phyloP scores from a whole-genome alignment of 2,797 vertebrate species.

The Echeneis naucrates region DNA sequence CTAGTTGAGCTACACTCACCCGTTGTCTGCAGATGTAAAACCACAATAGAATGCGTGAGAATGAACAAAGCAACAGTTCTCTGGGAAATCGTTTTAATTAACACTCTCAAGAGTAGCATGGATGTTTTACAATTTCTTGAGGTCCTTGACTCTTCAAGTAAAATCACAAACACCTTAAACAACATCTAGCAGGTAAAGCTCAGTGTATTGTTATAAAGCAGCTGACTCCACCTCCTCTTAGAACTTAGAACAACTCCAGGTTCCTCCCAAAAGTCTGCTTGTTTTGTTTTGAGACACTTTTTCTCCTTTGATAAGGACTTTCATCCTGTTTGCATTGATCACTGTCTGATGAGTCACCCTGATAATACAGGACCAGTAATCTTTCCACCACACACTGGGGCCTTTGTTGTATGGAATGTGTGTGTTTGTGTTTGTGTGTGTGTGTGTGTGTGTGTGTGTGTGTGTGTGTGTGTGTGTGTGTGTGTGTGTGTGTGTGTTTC shows the following conservation, averaged over 20 bases:
- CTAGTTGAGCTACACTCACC: not conserved
- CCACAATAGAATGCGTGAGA: not conserved
- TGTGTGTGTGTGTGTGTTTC: conserved; percentile 47
- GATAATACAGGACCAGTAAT: conserved; percentile 78
- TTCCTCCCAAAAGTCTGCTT: conserved; percentile 71
- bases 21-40: conserved; percentile 8
- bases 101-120: not conserved
- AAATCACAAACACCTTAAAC: not conserved
- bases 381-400: conserved; percentile 79
- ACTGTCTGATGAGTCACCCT: conserved; percentile 83
- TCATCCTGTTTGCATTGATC: conserved; percentile 87
- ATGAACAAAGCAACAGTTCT: not conserved
- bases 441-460: conserved; percentile 42
- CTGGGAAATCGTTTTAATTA: not conserved
- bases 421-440: conserved; percentile 27
- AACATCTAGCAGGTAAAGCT: not conserved
- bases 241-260: conserved; percentile 45
- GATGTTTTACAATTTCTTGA: not conserved
- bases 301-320: conserved; percentile 83
- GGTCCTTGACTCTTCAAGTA: not conserved
- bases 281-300: conserved; percentile 81
- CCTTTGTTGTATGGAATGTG: conserved; percentile 84
- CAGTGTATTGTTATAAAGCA: conserved; percentile 49
- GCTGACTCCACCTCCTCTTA: conserved; percentile 65
- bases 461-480: conserved; percentile 67